phyloP scores from a whole-genome alignment of 1,140 invertebrate species.

The Coenobita brevimanus region DNA sequence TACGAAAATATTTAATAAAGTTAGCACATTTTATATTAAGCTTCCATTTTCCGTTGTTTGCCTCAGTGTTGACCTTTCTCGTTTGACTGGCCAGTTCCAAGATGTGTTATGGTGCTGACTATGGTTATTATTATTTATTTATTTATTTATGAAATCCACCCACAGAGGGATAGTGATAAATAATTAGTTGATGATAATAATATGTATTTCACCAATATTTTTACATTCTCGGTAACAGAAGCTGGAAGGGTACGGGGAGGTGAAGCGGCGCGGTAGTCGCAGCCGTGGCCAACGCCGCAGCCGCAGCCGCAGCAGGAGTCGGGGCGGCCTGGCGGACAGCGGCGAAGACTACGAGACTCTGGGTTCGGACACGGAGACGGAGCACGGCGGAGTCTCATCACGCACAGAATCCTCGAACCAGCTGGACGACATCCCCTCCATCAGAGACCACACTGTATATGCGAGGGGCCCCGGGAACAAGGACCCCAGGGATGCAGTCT shows the following conservation, averaged over 20 bases:
- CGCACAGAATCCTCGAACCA: conserved; percentile 70
- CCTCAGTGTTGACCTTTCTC: no score
- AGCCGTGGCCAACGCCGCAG: conserved; percentile 56
- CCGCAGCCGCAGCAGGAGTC: conserved; percentile 53
- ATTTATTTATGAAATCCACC: no score
- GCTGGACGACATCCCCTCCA: conserved; percentile 67
- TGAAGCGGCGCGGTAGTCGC: conserved; percentile 52
- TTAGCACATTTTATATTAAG: no score
- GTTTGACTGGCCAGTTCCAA: no score
- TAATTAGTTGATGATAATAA: neutral
- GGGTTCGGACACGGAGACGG: conserved; percentile 69
- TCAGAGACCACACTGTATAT: conserved; percentile 67
- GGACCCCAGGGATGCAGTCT: conserved; percentile 45
- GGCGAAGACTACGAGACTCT: conserved; percentile 70
- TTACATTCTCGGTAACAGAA: no score
- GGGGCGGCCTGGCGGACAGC: conserved; percentile 56
- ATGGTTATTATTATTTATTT: no score
- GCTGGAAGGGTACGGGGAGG: conserved; percentile 67
- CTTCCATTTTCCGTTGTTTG: no score
- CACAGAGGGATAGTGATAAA: neutral
- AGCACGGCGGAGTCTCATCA: conserved; percentile 66
- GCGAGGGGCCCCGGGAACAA: conserved; percentile 59
- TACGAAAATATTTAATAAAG: no score
- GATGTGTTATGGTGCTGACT: no score
- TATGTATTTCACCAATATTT: neutral